phyloP scores from a whole-genome alignment of 1,140 invertebrate genomes.

The Nylanderia fulva region DNA sequence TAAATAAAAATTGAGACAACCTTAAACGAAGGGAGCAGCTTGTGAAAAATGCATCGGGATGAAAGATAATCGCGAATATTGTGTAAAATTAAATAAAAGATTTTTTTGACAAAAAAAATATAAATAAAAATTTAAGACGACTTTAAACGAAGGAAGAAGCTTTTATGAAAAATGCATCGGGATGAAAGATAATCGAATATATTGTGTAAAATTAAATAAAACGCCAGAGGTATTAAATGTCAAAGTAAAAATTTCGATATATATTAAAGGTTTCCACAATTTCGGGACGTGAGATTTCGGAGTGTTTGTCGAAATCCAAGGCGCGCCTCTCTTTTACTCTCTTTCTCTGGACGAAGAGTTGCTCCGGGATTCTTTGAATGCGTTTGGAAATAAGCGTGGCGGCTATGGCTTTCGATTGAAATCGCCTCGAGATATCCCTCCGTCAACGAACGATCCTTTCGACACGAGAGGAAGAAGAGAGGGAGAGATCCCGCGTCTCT shows the following conservation, averaged over 20 bases:
- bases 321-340: neutral
- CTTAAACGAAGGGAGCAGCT: too few relatives aligned
- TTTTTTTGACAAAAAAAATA: neutral
- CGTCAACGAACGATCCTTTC: conserved; percentile 29
- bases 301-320: neutral
- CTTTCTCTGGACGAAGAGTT: neutral
- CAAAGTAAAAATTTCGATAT: neutral
- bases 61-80: too few relatives aligned
- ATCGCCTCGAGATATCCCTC: conserved; percentile 35
- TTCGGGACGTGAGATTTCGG: neutral
- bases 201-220: neutral
- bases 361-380: neutral
- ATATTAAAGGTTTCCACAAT: neutral
- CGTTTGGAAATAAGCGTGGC: conserved; percentile 21
- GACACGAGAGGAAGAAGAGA: neutral
- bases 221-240: neutral
- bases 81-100: too few relatives aligned
- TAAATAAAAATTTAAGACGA: neutral
- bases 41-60: neutral
- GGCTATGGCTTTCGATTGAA: conserved; percentile 15
- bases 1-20: neutral
- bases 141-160: too few relatives aligned
- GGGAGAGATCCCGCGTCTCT: neutral
- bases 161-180: neutral
- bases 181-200: neutral